Conservation (phyloP, 2,797 vertebrate species). For the Gila robusta region DNA sequence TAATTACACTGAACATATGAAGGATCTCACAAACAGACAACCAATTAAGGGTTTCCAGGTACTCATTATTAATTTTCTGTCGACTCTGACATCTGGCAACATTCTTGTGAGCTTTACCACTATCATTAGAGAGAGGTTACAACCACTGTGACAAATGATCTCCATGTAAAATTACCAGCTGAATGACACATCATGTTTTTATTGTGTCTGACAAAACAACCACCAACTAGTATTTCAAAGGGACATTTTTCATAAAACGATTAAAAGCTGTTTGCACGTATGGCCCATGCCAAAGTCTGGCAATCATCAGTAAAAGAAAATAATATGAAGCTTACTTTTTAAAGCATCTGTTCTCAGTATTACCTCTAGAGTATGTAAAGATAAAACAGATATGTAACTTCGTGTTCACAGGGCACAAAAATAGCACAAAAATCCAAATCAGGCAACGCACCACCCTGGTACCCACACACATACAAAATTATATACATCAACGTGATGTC, state of each 20-base stretch:
- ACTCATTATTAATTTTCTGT: conserved; percentile 27
- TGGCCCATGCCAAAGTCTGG: background rate
- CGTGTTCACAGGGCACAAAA: background rate
- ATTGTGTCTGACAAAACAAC: conserved; percentile 17
- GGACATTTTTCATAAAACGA: background rate
- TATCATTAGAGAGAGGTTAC: conserved; percentile 22
- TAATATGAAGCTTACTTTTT: conserved; percentile 10
- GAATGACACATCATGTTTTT: conserved; percentile 6
- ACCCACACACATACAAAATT: conserved; percentile 40
- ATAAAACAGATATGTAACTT: background rate
- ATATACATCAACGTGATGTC: conserved; percentile 5
- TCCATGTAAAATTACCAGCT: conserved; percentile 8
- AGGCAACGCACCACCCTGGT: conserved; percentile 14
- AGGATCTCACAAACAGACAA: conserved; percentile 18
- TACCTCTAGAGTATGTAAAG: background rate
- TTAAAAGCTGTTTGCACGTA: conserved; percentile 14
- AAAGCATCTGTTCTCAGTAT: conserved; percentile 12
- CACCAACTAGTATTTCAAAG: conserved; percentile 13
- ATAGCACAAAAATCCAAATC: conserved; percentile 8
- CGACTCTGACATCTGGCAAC: conserved; percentile 16
- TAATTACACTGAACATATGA: conserved; percentile 19
- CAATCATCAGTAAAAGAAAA: conserved; percentile 6
- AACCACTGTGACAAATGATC: background rate
- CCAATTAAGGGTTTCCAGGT: conserved; percentile 27
- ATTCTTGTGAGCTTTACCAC: conserved; percentile 15